phyloP scores from a whole-genome alignment of 2,797 vertebrate species.

The Mionectes olivaceus region DNA sequence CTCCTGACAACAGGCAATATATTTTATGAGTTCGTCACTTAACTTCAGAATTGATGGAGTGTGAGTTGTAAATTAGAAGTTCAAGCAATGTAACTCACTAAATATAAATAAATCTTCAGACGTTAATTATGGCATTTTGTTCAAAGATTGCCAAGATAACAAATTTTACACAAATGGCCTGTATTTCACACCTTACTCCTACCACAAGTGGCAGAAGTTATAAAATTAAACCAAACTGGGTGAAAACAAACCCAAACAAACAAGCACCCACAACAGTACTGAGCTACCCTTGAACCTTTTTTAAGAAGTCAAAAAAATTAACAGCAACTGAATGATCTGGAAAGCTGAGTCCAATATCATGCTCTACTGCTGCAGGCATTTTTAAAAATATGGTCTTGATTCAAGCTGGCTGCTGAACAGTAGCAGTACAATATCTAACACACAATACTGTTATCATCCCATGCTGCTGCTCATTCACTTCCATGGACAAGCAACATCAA shows the following conservation, averaged over 20 bases:
- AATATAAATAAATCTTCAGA: not conserved
- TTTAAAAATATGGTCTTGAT: not conserved
- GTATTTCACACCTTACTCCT: not conserved
- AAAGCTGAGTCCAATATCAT: not conserved
- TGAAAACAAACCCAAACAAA: not conserved
- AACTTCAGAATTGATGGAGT: not conserved
- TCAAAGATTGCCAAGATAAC: not conserved
- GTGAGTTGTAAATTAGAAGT: not conserved
- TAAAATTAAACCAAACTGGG: not conserved
- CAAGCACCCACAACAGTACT: not conserved
- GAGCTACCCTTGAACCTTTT: not conserved
- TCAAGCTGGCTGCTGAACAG: not conserved
- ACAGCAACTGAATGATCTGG: not conserved
- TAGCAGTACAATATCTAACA: not conserved
- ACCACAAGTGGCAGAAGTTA: not conserved
- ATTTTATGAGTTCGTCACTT: not conserved
- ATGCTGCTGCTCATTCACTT: not conserved
- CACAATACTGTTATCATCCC: not conserved
- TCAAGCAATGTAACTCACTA: not conserved
- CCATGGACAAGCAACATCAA: conserved; percentile 5
- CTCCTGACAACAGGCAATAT: not conserved
- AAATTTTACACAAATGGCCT: not conserved
- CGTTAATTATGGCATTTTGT: not conserved
- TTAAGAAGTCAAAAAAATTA: not conserved
- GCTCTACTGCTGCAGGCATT: not conserved